Evolutionary conservation across 2,888 invertebrate genomes (phyloP), one percentile per base, ranked within the genome.

Genomic region (Mycalesis mineus): DNA sequence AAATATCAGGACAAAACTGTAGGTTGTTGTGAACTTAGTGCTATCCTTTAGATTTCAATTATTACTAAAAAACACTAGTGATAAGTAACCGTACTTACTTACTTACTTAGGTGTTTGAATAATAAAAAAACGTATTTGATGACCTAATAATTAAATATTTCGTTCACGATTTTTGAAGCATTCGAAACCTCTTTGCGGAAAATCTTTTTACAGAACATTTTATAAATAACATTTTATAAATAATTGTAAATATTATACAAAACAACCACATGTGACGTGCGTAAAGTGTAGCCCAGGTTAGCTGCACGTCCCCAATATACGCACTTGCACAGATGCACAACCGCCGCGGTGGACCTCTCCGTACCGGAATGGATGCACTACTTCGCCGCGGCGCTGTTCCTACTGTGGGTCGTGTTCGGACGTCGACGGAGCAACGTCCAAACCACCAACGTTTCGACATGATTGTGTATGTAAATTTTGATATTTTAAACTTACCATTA

Each of bases 351-450:
- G 82, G 88, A 89, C 67, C 71, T 87, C 65, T 76, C 86, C 37
- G 70, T 88, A 57, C 88, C 88, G 51, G 88, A 88, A 66, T 89
- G 89, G 89, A 76, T 77, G 62, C 89, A 89, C 75, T 89, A 84
- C 78, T 67, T 82, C 67, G 82, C 83, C 28, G 88, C 88, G 14
- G 80, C 71, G 39, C 68, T 88, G 57, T 89, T 89, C 72, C 74
- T 88, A 54, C 72, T 87, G 42, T 88, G 88, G 87, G 70, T 87
- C 64, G 75, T 83, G 49, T 72, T 84, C 61, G 84, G 88, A 51
- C 70, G 88, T 29, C 71, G 84, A 57, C 66, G 86, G 56, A 84
- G 83, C 78, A 74, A 67, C 69, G 76, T 75, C 49, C 59, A 56
- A 42, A 58, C 61, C 14, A 58, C 61, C 14, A 54, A 62, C 8